These are phyloP conservation scores for Periophthalmus magnuspinnatus DNA, from an alignment of 2,797 vertebrate species.

Conservation along the genomic window DNA sequence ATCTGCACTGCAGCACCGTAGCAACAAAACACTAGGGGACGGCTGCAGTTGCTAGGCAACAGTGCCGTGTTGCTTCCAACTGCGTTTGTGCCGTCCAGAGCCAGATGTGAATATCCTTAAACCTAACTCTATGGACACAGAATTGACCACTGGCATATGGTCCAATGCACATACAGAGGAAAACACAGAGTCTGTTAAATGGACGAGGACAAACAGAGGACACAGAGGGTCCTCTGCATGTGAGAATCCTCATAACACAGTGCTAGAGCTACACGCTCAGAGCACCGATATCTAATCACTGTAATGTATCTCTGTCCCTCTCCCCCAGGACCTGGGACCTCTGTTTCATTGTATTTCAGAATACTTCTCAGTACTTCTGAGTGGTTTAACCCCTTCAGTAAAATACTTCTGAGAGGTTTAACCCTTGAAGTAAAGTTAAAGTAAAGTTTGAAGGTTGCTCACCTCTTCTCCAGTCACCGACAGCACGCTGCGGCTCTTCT, in stretches of 20 bases:
- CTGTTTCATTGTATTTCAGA: no score
- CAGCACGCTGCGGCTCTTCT: constrained; percentile 80
- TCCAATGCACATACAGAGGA: background rate
- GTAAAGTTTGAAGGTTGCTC: constrained; percentile 33
- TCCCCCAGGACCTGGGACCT: no score
- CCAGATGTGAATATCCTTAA: constrained; percentile 64
- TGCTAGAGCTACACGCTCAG: no score
- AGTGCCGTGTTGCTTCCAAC: constrained; percentile 73
- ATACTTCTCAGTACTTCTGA: no score
- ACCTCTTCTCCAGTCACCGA: constrained; percentile 79
- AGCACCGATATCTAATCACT: no score
- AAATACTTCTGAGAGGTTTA: no score
- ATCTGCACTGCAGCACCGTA: constrained; percentile 79
- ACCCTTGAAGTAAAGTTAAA: background rate
- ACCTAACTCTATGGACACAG: constrained; percentile 3
- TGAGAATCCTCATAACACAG: no score
- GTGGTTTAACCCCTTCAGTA: background rate
- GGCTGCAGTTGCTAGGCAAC: constrained; percentile 81
- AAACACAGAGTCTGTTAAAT: background rate
- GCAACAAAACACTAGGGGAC: constrained; percentile 78
- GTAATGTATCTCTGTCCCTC: no score
- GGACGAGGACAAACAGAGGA: no score
- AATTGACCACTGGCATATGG: background rate
- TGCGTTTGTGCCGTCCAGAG: constrained; percentile 69
- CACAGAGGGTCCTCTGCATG: no score